Evolutionary conservation across 1,140 invertebrate genomes (phyloP).

Genomic region (Dendroctonus ponderosae): DNA sequence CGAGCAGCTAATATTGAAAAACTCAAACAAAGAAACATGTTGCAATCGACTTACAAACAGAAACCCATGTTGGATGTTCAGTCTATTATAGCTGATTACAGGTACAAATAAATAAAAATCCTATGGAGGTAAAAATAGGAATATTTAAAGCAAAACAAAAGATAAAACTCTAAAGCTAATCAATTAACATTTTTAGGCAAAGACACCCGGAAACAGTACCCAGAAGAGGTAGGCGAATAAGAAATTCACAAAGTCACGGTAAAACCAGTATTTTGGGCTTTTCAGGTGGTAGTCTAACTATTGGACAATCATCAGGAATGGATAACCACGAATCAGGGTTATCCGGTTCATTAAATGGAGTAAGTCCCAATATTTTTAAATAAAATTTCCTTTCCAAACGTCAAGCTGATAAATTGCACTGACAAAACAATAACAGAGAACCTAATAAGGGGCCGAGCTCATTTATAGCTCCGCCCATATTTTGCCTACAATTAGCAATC

Average conservation of each 20-base stretch:
- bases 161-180: neutral
- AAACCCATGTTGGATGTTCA: slow-evolving; percentile 76
- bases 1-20: slow-evolving; percentile 24
- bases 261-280: slow-evolving; percentile 39
- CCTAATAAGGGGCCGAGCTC: too few species aligned
- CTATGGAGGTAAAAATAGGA: neutral
- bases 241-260: slow-evolving; percentile 46
- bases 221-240: slow-evolving; percentile 61
- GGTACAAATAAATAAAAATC: slow-evolving; percentile 10
- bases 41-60: slow-evolving; percentile 58
- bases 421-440: too few species aligned
- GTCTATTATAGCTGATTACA: slow-evolving; percentile 79
- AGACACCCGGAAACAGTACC: slow-evolving; percentile 70
- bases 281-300: neutral
- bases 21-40: slow-evolving; percentile 40
- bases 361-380: neutral
- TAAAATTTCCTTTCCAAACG: too few species aligned
- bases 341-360: slow-evolving; percentile 4
- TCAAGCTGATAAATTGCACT: too few species aligned
- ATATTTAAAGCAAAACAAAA: neutral
- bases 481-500: too few species aligned
- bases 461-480: too few species aligned
- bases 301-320: neutral
- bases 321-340: neutral
- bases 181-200: slow-evolving; percentile 51